Percentiles rank a stretch among this genome's conserved stretches.
Evolutionary conservation across 2,888 invertebrate genomes (phyloP).

Genomic region (Ellobium chinense): DNA sequence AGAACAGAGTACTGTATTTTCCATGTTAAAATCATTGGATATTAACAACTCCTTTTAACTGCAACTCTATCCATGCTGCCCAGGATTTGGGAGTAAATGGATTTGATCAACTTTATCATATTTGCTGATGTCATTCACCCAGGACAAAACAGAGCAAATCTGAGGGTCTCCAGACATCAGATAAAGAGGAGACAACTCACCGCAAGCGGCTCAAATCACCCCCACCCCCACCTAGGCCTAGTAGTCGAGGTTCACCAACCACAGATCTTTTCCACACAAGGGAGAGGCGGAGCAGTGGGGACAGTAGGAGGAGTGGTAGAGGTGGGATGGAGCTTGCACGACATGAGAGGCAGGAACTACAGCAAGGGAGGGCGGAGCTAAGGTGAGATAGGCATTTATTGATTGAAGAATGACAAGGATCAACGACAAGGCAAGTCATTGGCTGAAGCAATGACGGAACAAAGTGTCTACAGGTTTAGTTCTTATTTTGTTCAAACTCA

Average conservation of each 20-base stretch:
- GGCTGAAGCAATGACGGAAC: too few species aligned
- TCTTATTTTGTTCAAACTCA: too few species aligned
- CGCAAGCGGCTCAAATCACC: constrained; percentile 25
- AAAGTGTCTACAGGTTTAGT: too few species aligned
- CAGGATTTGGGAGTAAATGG: too few species aligned
- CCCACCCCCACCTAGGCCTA: constrained; percentile 49
- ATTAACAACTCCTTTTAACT: too few species aligned
- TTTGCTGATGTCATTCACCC: not conserved
- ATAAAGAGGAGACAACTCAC: not conserved
- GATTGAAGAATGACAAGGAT: too few species aligned
- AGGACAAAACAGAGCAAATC: not conserved
- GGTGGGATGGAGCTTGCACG: not conserved
- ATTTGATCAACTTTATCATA: too few species aligned
- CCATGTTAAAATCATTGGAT: too few species aligned
- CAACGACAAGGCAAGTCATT: too few species aligned
- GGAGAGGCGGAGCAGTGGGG: constrained; percentile 6
- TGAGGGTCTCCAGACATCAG: not conserved
- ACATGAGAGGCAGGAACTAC: not conserved
- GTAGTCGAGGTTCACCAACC: constrained; percentile 49
- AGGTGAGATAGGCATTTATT: not conserved
- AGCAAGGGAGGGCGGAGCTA: not conserved
- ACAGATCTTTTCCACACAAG: constrained; percentile 50
- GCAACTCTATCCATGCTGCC: too few species aligned
- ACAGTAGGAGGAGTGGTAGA: not conserved
- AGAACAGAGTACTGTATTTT: too few species aligned